These are phyloP conservation scores for Taphrorychus bicolor DNA, from an alignment of 2,888 invertebrate species.

Conservation along the genomic window DNA sequence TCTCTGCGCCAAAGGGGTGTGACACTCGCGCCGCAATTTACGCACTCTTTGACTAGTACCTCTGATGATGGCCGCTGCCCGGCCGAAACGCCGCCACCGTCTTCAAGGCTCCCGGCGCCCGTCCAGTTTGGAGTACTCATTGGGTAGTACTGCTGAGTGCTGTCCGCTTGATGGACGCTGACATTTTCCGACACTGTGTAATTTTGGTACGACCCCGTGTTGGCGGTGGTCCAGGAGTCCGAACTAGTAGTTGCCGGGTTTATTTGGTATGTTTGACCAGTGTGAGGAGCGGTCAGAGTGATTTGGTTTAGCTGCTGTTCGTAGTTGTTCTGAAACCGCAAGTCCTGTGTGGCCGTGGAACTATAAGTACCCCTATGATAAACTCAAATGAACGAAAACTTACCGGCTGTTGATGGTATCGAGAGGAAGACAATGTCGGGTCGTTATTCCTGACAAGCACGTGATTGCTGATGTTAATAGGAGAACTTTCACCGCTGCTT, in stretches of 20 bases:
- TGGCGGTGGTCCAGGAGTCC: conserved; percentile 33
- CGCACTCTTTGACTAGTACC: conserved; percentile 75
- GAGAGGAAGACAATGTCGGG: conserved; percentile 72
- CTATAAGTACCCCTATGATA: background rate
- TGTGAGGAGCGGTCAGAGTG: conserved; percentile 63
- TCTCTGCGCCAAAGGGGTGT: conserved; percentile 88
- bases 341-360: background rate
- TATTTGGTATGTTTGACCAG: conserved; percentile 47
- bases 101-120: conserved; percentile 41
- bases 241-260: conserved; percentile 14
- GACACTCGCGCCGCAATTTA: conserved; percentile 69
- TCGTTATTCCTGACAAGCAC: conserved; percentile 67
- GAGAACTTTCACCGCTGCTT: conserved; percentile 60
- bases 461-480: conserved; percentile 62
- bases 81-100: conserved; percentile 16
- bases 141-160: conserved; percentile 28
- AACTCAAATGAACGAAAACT: conserved; percentile 33
- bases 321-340: conserved; percentile 15
- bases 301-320: conserved; percentile 65
- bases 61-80: conserved; percentile 43
- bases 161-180: conserved; percentile 36
- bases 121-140: conserved; percentile 40
- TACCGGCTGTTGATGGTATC: conserved; percentile 54
- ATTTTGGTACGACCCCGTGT: conserved; percentile 28
- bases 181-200: conserved; percentile 50